These are phyloP conservation scores for Spheniscus humboldti DNA, from an alignment of 2,797 vertebrate species.

Conservation along the genomic window DNA sequence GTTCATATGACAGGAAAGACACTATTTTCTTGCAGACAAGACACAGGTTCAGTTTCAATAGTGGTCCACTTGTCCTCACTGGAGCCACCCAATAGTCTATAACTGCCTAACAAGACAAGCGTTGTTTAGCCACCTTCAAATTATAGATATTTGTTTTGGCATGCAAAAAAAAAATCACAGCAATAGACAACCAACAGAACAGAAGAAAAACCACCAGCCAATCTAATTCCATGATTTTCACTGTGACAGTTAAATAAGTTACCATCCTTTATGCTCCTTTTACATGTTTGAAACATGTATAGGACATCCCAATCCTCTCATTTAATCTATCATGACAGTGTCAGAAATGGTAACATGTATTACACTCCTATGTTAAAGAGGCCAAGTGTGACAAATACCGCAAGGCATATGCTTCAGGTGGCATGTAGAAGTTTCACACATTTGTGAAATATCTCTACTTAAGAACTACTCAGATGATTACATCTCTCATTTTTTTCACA, in stretches of 20 bases:
- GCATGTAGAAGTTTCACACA: neutral
- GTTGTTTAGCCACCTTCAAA: neutral
- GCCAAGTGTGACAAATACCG: neutral
- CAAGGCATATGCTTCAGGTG: neutral
- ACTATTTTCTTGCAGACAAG: neutral
- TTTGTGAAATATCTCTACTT: neutral
- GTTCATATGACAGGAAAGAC: neutral
- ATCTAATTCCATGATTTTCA: neutral
- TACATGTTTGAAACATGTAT: neutral
- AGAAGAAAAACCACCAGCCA: neutral
- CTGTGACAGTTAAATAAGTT: neutral
- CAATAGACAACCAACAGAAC: neutral
- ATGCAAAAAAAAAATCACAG: neutral
- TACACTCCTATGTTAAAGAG: neutral
- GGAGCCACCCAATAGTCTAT: neutral
- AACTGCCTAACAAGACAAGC: neutral
- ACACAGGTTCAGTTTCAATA: neutral
- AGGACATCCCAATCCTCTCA: neutral
- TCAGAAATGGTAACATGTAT: neutral
- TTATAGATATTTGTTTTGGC: neutral
- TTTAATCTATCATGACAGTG: neutral
- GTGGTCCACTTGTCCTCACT: neutral
- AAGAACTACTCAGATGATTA: neutral
- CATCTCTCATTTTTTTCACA: neutral
- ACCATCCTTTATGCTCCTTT: neutral